A percentile compares a stretch with the other conserved stretches of the same genome.
Conservation (phyloP, 2,113 vertebrate genomes). For the Lamprologus tigripictilis region DNA sequence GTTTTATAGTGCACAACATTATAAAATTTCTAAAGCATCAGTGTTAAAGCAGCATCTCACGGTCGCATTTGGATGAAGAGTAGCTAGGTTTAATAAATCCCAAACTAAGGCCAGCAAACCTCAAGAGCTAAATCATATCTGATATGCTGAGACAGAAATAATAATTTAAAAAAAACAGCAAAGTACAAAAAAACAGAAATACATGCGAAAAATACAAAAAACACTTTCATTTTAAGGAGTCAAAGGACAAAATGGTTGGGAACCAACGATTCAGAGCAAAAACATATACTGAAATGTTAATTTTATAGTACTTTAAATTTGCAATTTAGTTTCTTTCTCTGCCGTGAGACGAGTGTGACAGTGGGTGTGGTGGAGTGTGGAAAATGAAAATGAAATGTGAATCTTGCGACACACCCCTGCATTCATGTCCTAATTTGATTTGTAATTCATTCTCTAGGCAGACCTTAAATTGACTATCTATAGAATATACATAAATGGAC, state of each 20-base stretch:
- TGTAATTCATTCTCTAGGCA: background rate
- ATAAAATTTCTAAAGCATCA: background rate
- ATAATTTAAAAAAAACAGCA: fast-evolving
- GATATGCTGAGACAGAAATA: background rate
- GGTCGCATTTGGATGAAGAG: background rate
- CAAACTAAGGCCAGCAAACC: background rate
- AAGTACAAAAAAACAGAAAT: background rate
- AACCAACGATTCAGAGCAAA: background rate
- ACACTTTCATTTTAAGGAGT: background rate
- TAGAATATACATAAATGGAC: background rate
- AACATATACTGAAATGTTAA: background rate
- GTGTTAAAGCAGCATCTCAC: background rate
- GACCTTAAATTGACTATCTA: background rate
- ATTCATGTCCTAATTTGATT: background rate
- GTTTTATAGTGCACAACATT: background rate
- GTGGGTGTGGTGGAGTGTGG: background rate
- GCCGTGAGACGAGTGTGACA: background rate
- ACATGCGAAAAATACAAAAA: background rate
- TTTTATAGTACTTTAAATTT: background rate
- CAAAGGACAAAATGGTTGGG: background rate
- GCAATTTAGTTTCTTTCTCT: background rate
- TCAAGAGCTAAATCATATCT: background rate
- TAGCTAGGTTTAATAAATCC: background rate
- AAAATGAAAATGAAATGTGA: background rate
- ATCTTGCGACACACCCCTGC: background rate